Evolutionary conservation across 2,888 invertebrate genomes (phyloP), one percentile per base, ranked within the genome.

Genomic region (Bugula neritina): DNA sequence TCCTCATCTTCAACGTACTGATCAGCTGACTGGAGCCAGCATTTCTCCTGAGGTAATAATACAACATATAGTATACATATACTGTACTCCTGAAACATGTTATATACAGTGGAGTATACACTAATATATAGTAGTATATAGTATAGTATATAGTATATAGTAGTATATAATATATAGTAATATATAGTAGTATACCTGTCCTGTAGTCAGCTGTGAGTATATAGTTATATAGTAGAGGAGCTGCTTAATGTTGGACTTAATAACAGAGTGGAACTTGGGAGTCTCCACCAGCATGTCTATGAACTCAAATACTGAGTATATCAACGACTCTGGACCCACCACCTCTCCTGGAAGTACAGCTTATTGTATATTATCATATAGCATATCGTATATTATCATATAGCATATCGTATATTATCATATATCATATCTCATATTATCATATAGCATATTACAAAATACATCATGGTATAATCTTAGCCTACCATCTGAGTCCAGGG

Each of bases 1-100:
- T 89, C 89, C 77, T 90, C 90, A 78, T 90, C 90, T 76, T 89
- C 89, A 3, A 90, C 88, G 83, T 89, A 90, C 78, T 88, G 88
- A 78, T 89, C 89, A 0, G 89, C 88, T 83, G 88, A 88, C 27
- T 85, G 86, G 57, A 86, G 86, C 90, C 90, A 90, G 54, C 86
- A 80, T 74, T 87, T 86, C 55, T 88, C 87, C 85, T 85, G 75
- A 23, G 75, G n/a, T n/a, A n/a, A n/a, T n/a, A n/a, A n/a, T n/a
- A n/a, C n/a, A n/a, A n/a, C n/a, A n/a, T n/a, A n/a, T 43, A 43
- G 17, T 43, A 43, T 5, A 43, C 17, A 43, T 43, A 43, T 17
- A 43, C 43, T 43, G 43, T 43, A 10, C 5, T 17, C 43, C 5
- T 17, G 17, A 43, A 43, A 43, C 17, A 43, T n/a, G n/a, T n/a